A percentile compares a stretch with the other conserved stretches of the same genome.
phyloP scores from a whole-genome alignment of 2,888 invertebrate genomes.

The Mycalesis mineus region DNA sequence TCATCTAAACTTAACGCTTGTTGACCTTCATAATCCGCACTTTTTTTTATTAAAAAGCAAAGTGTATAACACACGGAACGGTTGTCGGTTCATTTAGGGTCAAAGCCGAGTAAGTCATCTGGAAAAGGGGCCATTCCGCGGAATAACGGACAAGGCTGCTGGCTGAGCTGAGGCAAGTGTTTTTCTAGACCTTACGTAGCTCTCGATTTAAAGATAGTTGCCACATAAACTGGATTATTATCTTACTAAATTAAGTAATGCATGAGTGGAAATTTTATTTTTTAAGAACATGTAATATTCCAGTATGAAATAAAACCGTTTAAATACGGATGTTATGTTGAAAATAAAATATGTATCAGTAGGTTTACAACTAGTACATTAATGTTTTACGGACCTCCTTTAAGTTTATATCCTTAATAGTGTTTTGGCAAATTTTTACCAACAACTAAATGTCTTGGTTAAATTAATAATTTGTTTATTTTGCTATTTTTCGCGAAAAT shows the following conservation, averaged over 20 bases:
- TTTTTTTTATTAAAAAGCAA: neutral
- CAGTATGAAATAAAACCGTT: no score
- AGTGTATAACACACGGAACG: slow-evolving; percentile 7
- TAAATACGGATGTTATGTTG: no score
- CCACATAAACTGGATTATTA: neutral
- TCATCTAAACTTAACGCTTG: no score
- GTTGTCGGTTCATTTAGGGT: slow-evolving; percentile 24
- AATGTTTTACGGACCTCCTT: no score
- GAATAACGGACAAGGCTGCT: slow-evolving; percentile 28
- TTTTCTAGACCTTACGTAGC: slow-evolving; percentile 22
- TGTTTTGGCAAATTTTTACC: no score
- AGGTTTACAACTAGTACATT: no score
- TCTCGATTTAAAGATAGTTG: neutral
- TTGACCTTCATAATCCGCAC: no score
- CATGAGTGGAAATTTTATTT: neutral
- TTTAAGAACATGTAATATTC: neutral
- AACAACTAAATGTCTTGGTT: no score
- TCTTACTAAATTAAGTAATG: neutral
- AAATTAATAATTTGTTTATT: no score
- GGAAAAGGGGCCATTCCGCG: slow-evolving; percentile 23
- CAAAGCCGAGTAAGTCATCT: slow-evolving; percentile 22
- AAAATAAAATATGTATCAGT: no score
- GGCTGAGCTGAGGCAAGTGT: slow-evolving; percentile 19
- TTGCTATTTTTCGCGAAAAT: no score
- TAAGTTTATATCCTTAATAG: no score